Evolutionary conservation across 2,113 vertebrate species (phyloP).

Genomic region (Pyrgilauda ruficollis): DNA sequence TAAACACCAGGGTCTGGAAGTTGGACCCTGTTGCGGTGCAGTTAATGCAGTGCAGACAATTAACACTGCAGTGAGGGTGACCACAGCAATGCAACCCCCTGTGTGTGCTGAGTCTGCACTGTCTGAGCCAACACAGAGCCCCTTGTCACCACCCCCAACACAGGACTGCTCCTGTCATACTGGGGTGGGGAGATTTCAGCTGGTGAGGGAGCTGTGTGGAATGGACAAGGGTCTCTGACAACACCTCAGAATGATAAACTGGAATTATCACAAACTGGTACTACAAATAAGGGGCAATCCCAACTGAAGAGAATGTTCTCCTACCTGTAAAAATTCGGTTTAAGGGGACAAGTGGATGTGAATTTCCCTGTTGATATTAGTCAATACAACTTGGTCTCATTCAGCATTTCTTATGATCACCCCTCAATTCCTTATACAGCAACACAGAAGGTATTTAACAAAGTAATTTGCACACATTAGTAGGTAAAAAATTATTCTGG

Average conservation of each 20-base stretch:
- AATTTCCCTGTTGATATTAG: background rate
- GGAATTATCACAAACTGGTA: background rate
- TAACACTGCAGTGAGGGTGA: background rate
- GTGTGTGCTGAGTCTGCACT: background rate
- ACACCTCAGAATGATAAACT: background rate
- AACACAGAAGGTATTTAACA: background rate
- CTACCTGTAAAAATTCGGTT: background rate
- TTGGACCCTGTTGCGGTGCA: accelerated
- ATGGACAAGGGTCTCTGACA: background rate
- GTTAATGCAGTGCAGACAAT: background rate
- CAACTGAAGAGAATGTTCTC: background rate
- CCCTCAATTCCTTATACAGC: background rate
- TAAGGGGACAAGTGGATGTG: background rate
- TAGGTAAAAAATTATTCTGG: background rate
- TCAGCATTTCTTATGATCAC: background rate
- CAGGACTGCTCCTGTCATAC: background rate
- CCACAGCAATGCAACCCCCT: background rate
- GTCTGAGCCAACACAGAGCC: background rate
- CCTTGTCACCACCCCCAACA: background rate
- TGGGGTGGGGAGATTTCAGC: background rate
- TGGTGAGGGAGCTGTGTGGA: accelerated
- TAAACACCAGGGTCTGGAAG: accelerated
- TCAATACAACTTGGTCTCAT: background rate
- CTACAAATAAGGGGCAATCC: background rate
- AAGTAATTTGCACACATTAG: background rate